phyloP scores from a whole-genome alignment of 2,888 invertebrate species.

The Ametastegia equiseti region DNA sequence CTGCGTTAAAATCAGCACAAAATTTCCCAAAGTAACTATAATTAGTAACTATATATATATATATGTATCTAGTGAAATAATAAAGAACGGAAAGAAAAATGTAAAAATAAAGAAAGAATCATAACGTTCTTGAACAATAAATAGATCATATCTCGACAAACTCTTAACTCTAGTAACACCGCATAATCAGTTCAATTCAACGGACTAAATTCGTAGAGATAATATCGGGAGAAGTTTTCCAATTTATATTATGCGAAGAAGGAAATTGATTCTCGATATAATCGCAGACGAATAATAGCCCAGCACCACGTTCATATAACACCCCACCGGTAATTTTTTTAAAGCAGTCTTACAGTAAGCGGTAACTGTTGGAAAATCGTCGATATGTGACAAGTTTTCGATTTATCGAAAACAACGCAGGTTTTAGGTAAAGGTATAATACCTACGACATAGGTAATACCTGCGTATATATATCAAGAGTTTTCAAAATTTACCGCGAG shows the following conservation, averaged over 20 bases:
- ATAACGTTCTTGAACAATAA: slow-evolving; percentile 49
- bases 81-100: not conserved
- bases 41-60: too few relatives aligned
- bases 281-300: slow-evolving; percentile 55
- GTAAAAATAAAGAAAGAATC: slow-evolving; percentile 15
- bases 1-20: slow-evolving; percentile 71
- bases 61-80: slow-evolving; percentile 15
- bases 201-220: slow-evolving; percentile 52
- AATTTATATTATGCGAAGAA: not conserved
- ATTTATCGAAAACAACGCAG: not conserved
- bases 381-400: slow-evolving; percentile 40
- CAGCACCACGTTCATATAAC: slow-evolving; percentile 64
- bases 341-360: slow-evolving; percentile 69
- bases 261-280: slow-evolving; percentile 21
- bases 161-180: slow-evolving; percentile 65
- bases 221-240: slow-evolving; percentile 49
- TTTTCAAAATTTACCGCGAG: slow-evolving; percentile 50
- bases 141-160: slow-evolving; percentile 64
- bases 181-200: slow-evolving; percentile 68
- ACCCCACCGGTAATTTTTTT: slow-evolving; percentile 47
- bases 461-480: slow-evolving; percentile 10
- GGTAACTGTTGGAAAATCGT: slow-evolving; percentile 62
- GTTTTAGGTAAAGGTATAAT: not conserved
- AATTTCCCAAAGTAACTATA: slow-evolving; percentile 62
- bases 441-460: not conserved